These are phyloP conservation scores for Coecobrya sp. DNA, from an alignment of 2,888 invertebrate genomes.

Conservation along the genomic window DNA sequence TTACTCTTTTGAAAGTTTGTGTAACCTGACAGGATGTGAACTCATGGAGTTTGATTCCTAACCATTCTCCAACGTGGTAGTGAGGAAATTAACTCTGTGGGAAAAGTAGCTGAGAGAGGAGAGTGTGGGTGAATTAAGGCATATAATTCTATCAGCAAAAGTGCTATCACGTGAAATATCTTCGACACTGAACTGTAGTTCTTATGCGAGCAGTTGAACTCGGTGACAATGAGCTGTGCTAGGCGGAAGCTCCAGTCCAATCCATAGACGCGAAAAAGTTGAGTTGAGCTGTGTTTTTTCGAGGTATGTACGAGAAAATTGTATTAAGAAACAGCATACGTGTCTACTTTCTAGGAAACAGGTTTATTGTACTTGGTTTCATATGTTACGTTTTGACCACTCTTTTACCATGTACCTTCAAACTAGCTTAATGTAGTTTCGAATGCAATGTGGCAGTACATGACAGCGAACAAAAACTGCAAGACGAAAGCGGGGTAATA, in stretches of 20 bases:
- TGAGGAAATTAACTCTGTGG: neutral
- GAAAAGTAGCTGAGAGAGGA: slow-evolving; percentile 8
- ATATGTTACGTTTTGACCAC: neutral
- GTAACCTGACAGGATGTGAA: neutral
- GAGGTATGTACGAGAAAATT: slow-evolving; percentile 11
- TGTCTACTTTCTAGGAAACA: neutral
- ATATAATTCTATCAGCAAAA: neutral
- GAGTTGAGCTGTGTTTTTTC: neutral
- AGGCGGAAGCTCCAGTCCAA: slow-evolving; percentile 9
- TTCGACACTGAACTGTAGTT: slow-evolving; percentile 18
- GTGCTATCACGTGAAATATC: slow-evolving; percentile 1
- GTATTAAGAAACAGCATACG: neutral
- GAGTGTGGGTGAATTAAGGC: slow-evolving; percentile 7
- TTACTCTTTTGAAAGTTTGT: neutral
- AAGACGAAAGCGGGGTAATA: too few species aligned
- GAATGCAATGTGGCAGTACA: neutral
- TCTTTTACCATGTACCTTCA: neutral
- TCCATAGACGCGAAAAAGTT: neutral
- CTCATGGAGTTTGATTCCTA: neutral
- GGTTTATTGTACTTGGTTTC: neutral
- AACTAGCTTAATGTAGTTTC: neutral
- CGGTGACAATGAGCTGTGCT: neutral
- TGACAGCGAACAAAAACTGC: neutral
- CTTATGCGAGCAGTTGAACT: neutral
- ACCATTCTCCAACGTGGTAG: neutral